Conservation (phyloP, 2,888 invertebrate genomes). For the Mystacides longicornis region DNA sequence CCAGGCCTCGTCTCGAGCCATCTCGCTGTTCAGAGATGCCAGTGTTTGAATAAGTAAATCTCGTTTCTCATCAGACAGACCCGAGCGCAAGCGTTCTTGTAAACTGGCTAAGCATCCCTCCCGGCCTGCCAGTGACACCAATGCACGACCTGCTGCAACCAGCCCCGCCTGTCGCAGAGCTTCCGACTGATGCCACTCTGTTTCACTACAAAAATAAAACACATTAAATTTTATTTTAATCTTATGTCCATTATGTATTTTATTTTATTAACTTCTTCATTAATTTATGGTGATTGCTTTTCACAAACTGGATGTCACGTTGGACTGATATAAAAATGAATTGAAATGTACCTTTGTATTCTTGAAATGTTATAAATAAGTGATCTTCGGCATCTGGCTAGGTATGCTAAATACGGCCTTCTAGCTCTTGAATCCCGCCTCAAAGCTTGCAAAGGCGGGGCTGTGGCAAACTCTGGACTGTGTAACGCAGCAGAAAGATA, state of each 20-base stretch:
- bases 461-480: constrained; percentile 69
- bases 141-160: constrained; percentile 25
- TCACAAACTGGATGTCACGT: background rate
- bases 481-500: constrained; percentile 53
- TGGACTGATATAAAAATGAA: background rate
- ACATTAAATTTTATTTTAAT: background rate
- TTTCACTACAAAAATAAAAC: constrained; percentile 15
- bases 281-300: background rate
- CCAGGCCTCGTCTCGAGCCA: constrained; percentile 34
- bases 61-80: constrained; percentile 33
- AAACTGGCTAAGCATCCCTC: constrained; percentile 26
- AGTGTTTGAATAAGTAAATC: constrained; percentile 19
- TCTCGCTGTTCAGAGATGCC: constrained; percentile 38
- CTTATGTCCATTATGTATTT: too few species aligned
- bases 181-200: constrained; percentile 26
- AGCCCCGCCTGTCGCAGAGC: constrained; percentile 19
- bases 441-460: constrained; percentile 66
- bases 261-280: background rate
- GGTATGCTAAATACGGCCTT: constrained; percentile 74
- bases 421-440: constrained; percentile 69
- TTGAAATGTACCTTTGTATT: constrained; percentile 50
- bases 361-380: constrained; percentile 68
- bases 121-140: constrained; percentile 17
- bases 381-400: constrained; percentile 72
- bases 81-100: constrained; percentile 26